Base-by-base conservation (phyloP, 2,797 vertebrate species). In the Fistularia tabacaria region DNA sequence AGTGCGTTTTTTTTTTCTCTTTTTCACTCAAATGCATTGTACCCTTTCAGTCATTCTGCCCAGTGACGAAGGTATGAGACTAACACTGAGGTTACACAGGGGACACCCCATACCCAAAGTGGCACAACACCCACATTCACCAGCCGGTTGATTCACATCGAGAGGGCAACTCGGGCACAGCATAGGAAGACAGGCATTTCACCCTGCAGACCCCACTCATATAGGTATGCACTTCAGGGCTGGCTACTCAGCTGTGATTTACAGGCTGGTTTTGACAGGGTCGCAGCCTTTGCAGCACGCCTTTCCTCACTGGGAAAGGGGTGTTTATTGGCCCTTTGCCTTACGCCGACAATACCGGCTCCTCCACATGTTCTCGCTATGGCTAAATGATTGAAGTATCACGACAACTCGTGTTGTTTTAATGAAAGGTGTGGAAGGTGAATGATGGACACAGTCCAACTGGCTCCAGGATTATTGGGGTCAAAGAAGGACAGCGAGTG, bases 221-320 rank as follows among this genome's bases (percentile, higher is more conserved):
- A 62, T 61, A 72, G 74, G 71, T 37, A 64, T 72, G 72, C 62
- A 46, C 47, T 48, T 57, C 70, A 74, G 48, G 53, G 44, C 63
- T 49, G 44, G 3, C n/a, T 42, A 37, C 47, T 39, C 52, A 48
- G 60, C 62, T 73, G 60, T 88, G 87, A 89, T 90, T 90, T 87
- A 86, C 67, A 66, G 73, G 62, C 81, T 77, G 68, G n/a, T 73
- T 81, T 71, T 82, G 81, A 83, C 74, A 77, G 61, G 59, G 71
- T 74, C n/a, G n/a, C n/a, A n/a, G n/a, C n/a, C n/a, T n/a, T n/a
- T 80, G 56, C 45, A 82, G 67, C 46, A 43, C 61, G 10, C 67
- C 46, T 81, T 77, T 64, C 69, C 69, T 74, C 47, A 59, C 61
- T 59, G 25, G 25, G 25, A 25, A 25, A 25, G 25, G 5, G 5